Base-by-base conservation (phyloP, 2,113 vertebrate genomes). In the Chamaea fasciata region DNA sequence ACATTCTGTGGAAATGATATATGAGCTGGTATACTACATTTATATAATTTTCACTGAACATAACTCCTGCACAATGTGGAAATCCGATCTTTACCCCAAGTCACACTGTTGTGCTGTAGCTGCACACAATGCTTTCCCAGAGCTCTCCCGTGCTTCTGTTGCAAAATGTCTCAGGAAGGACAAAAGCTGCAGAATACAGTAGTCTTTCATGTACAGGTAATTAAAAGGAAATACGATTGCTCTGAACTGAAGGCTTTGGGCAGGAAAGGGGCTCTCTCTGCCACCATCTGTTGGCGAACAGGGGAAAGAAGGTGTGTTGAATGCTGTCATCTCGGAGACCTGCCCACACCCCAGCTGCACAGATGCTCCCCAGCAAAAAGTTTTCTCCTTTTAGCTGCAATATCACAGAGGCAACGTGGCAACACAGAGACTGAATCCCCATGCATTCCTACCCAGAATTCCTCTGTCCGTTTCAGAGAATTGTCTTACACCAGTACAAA, bases 41-140 rank as follows among this genome's bases (percentile, higher is more conserved):
- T 97, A 88, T 96, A 95, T 96, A 91, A 94, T 97, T 94, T 96
- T 96, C 94, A 89, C 95, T 97, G 96, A 87, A 94, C 92, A 97
- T 96, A 96, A 96, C 75, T 97, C 95, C 97, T 96, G 76, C 37
- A n/a, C 83, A 80, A 95, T 52, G n/a, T 81, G 90, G 90, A 93
- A 96, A 94, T 77, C 79, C 89, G 79, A 94, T 79, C 79, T 90
- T 76, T 92, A 77, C 42, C 67, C 90, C 46, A 62, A 50, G 80
- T 55, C 3, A 6, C 2, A 4, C 47, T 50, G 70, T 62, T 5
- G 6, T 78, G 50, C 75, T 57, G n/a, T 62, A 83, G 67, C 49
- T 47, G 49, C 52, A 59, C 46, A 79, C n/a, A 63, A 41, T n/a
- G 67, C 56, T 57, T 77, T 94, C 68, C 76, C 64, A 74, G 78